phyloP scores from a whole-genome alignment of 92 coral and sea anemone genomes.

The Paramuricea clavata region DNA sequence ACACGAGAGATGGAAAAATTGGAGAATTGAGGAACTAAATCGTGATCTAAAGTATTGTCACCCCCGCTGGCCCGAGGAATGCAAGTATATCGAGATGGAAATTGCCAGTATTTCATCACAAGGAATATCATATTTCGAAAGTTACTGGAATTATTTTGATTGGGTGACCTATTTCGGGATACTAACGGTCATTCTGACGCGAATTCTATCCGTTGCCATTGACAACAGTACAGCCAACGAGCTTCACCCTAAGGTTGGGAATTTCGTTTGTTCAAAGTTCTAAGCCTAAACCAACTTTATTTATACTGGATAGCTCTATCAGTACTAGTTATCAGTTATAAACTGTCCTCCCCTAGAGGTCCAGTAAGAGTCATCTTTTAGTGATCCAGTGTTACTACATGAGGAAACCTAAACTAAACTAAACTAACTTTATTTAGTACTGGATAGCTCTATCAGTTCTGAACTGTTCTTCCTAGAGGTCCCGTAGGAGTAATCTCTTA shows the following conservation, averaged over 20 bases:
- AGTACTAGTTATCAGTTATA: too few species aligned
- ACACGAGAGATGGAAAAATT: slow-evolving; percentile 83
- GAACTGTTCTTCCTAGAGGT: too few species aligned
- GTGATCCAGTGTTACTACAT: not conserved
- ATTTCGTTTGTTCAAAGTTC: not conserved
- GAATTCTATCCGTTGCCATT: slow-evolving; percentile 78
- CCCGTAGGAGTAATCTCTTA: too few species aligned
- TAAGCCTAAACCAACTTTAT: not conserved
- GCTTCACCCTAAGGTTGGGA: slow-evolving; percentile 79
- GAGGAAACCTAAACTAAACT: not conserved
- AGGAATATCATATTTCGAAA: slow-evolving; percentile 93
- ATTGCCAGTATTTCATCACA: slow-evolving; percentile 78
- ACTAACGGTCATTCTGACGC: slow-evolving; percentile 78
- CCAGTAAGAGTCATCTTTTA: not conserved
- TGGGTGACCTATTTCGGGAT: slow-evolving; percentile 98
- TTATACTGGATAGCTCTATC: not conserved
- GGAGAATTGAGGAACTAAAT: slow-evolving; percentile 85
- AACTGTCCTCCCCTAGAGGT: slow-evolving; percentile 10
- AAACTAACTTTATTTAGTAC: not conserved
- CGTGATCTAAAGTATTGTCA: slow-evolving; percentile 85
- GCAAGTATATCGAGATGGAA: slow-evolving; percentile 96
- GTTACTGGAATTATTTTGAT: slow-evolving; percentile 98
- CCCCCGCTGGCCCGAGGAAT: slow-evolving; percentile 98
- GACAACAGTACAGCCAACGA: slow-evolving; percentile 63
- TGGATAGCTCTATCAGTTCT: not conserved